A percentile compares a stretch with the other conserved stretches of the same genome.
These are phyloP conservation scores for Cynoglossus semilaevis DNA, from an alignment of 2,113 vertebrate genomes.

Conservation along the genomic window DNA sequence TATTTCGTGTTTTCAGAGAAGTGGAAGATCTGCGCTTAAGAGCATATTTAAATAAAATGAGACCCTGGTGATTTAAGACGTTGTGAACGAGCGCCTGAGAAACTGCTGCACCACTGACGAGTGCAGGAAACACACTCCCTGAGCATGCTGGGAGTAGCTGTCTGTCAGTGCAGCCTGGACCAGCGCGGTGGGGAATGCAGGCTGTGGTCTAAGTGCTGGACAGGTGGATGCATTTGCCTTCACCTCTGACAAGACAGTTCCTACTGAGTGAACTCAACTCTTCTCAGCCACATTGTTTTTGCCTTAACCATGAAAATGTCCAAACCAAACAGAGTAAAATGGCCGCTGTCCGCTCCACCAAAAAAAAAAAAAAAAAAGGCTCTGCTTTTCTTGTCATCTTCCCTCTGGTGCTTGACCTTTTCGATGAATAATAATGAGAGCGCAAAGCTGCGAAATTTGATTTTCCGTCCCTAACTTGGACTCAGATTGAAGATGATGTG, in stretches of 20 bases:
- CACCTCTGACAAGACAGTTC: conserved; percentile 17
- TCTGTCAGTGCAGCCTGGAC: conserved; percentile 6
- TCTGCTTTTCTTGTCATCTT: not conserved
- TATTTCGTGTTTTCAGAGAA: too few relatives aligned
- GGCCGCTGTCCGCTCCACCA: not conserved
- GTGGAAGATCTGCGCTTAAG: conserved; percentile 1
- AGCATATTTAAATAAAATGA: conserved; percentile 11
- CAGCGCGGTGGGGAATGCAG: conserved; percentile 13
- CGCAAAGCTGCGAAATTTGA: not conserved
- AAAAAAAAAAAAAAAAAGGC: not conserved
- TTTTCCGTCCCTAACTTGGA: not conserved
- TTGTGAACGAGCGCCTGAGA: not conserved
- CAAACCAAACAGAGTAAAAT: not conserved
- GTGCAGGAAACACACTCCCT: conserved; percentile 2
- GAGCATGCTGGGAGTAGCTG: conserved; percentile 10
- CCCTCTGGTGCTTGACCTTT: conserved; percentile 6
- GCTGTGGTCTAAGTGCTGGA: conserved; percentile 2
- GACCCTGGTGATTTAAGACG: not conserved
- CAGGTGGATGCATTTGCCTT: conserved; percentile 2
- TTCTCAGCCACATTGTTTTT: conserved; percentile 6
- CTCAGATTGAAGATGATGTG: not conserved
- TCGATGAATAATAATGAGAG: not conserved
- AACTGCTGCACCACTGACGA: not conserved
- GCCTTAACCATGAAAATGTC: conserved; percentile 2
- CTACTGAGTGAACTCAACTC: not conserved